phyloP scores from a whole-genome alignment of 2,113 vertebrate species.

The Hystrix cristata region DNA sequence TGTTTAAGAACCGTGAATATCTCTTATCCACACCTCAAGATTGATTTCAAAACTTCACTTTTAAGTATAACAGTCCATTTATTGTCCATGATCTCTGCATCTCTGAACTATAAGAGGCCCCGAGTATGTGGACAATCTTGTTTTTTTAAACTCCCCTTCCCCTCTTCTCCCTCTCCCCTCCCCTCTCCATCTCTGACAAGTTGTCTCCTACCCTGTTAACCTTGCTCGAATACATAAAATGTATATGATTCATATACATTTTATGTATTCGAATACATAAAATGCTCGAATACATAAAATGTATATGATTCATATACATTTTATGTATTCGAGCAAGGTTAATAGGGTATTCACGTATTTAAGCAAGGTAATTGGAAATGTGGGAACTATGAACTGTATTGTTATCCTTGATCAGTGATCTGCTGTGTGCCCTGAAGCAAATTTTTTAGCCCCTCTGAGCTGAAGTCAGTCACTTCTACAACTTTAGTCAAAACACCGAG shows the following conservation, averaged over 20 bases:
- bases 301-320: neutral
- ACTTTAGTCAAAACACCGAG: neutral
- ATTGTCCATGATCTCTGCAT: neutral
- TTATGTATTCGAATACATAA: neutral
- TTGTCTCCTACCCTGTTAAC: too few species aligned
- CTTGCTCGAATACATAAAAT: too few species aligned
- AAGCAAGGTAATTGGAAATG: neutral
- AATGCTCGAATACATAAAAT: too few species aligned
- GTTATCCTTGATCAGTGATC: neutral
- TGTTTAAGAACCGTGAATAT: neutral
- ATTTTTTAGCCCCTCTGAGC: neutral
- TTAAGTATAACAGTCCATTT: neutral
- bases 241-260: neutral
- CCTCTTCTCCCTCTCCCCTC: neutral
- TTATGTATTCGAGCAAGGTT: neutral
- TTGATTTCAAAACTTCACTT: constrained; percentile 10
- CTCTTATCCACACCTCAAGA: neutral
- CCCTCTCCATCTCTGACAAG: neutral
- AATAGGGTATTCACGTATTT: neutral
- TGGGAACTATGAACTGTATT: neutral
- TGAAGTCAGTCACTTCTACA: neutral
- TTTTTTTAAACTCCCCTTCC: neutral
- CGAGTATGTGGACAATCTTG: neutral
- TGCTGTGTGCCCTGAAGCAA: neutral
- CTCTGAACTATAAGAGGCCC: neutral